These are phyloP conservation scores for Kryptolebias marmoratus DNA, from an alignment of 2,113 vertebrate species.

Conservation along the genomic window DNA sequence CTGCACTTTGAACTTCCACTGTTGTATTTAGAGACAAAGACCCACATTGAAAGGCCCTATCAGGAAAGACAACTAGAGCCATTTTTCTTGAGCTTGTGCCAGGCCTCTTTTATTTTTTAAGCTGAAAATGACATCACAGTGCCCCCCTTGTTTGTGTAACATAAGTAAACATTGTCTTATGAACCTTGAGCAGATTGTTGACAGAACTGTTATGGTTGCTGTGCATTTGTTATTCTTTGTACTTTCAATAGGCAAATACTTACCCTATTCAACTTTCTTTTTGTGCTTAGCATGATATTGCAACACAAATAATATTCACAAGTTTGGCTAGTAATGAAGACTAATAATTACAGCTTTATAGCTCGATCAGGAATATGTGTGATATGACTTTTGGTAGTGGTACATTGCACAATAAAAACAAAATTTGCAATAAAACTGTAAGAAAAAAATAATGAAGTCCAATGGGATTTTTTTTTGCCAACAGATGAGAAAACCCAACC, in stretches of 20 bases:
- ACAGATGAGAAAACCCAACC: too few relatives aligned
- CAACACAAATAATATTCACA: not conserved
- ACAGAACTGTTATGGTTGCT: constrained; percentile 13
- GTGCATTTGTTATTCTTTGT: not conserved
- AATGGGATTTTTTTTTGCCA: too few relatives aligned
- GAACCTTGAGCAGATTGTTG: constrained; percentile 21
- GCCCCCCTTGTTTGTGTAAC: constrained; percentile 27
- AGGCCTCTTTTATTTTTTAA: constrained; percentile 37
- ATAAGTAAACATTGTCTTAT: constrained; percentile 44
- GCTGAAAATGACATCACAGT: constrained; percentile 35
- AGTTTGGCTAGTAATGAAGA: constrained; percentile 11
- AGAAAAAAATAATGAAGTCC: too few relatives aligned
- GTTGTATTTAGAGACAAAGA: constrained; percentile 14
- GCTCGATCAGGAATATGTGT: not conserved
- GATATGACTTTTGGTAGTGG: too few relatives aligned
- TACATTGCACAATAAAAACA: too few relatives aligned
- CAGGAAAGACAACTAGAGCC: constrained; percentile 10
- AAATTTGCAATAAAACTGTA: too few relatives aligned
- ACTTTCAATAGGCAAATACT: constrained; percentile 22
- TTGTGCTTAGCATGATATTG: constrained; percentile 6
- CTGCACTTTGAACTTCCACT: not conserved
- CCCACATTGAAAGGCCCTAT: constrained; percentile 1
- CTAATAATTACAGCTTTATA: constrained; percentile 5
- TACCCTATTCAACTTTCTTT: not conserved
- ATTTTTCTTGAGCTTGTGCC: constrained; percentile 24